Conservation (phyloP, 2,113 vertebrate genomes). For the Tachycineta bicolor region DNA sequence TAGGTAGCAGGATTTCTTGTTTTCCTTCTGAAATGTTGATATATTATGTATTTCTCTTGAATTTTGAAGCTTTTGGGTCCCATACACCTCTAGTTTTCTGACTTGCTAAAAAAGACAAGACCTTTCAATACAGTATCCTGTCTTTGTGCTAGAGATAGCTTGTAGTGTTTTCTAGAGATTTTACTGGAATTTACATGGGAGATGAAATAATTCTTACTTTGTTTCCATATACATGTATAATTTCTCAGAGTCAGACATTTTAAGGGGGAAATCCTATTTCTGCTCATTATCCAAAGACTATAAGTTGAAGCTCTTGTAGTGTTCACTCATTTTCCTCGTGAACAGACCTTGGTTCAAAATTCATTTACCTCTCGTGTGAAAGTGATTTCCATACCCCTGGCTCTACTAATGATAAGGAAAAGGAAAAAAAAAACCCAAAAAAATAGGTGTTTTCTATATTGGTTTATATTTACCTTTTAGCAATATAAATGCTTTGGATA, state of each 20-base stretch:
- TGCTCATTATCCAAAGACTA: fast-evolving
- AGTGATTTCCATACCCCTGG: not conserved
- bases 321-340: not conserved
- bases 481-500: not conserved
- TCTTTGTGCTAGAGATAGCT: not conserved
- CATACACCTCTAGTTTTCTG: not conserved
- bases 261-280: not conserved
- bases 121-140: not conserved
- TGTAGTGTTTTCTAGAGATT: not conserved
- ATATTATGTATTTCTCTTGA: not conserved
- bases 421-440: not conserved
- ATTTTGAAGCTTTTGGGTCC: not conserved
- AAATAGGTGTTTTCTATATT: not conserved
- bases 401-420: not conserved
- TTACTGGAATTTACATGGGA: not conserved
- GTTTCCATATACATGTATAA: fast-evolving
- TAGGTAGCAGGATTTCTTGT: not conserved
- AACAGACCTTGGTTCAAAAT: not conserved
- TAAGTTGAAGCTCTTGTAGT: not conserved
- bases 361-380: not conserved
- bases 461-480: not conserved
- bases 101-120: not conserved
- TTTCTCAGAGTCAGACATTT: not conserved
- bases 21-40: not conserved
- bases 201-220: not conserved